phyloP scores from a whole-genome alignment of 2,797 vertebrate species.

The Rousettus madagascariensis region DNA sequence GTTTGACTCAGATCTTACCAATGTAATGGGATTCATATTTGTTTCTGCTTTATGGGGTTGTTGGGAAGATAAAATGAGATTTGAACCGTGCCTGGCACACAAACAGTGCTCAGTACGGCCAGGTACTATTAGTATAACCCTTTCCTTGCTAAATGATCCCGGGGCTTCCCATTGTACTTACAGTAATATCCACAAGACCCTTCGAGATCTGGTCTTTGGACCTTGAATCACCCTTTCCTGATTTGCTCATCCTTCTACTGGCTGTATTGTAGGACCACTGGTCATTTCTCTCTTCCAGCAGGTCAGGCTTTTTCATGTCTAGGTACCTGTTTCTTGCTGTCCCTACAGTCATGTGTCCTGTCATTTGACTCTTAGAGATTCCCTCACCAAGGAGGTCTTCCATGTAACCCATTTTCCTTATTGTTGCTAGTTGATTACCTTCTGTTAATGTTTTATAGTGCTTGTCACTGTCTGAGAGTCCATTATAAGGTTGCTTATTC shows the following conservation, averaged over 20 bases:
- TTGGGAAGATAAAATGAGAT: not conserved
- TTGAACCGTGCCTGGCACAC: not conserved
- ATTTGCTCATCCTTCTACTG: not conserved
- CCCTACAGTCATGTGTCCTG: not conserved
- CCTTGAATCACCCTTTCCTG: not conserved
- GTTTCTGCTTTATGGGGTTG: not conserved
- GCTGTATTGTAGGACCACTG: not conserved
- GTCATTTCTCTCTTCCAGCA: not conserved
- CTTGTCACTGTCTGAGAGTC: not conserved
- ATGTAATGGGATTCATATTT: not conserved
- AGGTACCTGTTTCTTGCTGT: not conserved
- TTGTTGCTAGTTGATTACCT: not conserved
- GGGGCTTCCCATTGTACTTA: not conserved
- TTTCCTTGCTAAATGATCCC: not conserved
- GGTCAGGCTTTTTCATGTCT: not conserved
- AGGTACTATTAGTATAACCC: not conserved
- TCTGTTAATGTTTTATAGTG: not conserved
- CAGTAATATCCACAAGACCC: accelerated
- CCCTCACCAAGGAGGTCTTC: not conserved
- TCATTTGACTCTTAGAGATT: not conserved
- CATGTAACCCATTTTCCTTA: not conserved
- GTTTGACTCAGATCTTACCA: not conserved
- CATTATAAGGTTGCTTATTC: not conserved
- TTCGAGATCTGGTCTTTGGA: not conserved
- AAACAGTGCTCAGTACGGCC: accelerated